Evolutionary conservation across 2,888 invertebrate species (phyloP).

Genomic region (Gibbula magus): DNA sequence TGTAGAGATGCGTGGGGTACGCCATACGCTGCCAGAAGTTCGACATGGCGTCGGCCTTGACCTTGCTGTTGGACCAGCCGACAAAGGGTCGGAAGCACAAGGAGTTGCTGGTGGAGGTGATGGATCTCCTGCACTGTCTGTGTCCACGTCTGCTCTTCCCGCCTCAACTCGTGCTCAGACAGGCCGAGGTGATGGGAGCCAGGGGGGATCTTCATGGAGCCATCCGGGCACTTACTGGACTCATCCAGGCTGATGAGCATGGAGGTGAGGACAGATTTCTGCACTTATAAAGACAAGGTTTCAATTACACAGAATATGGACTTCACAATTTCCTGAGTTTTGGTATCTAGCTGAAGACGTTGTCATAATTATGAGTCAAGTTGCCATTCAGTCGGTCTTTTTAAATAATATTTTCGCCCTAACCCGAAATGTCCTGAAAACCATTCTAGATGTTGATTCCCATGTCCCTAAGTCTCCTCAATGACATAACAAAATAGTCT

Average conservation of each 20-base stretch:
- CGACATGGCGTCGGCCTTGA: conserved; percentile 23
- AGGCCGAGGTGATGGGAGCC: conserved; percentile 26
- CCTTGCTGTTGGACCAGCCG: conserved; percentile 17
- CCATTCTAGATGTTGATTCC: too few species aligned
- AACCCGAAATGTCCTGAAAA: too few species aligned
- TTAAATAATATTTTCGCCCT: too few species aligned
- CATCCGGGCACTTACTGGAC: conserved; percentile 27
- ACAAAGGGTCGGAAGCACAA: neutral
- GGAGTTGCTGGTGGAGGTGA: conserved; percentile 9
- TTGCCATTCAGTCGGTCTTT: too few species aligned
- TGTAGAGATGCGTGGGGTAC: conserved; percentile 17
- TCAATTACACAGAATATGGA: too few species aligned
- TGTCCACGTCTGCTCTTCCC: conserved; percentile 22
- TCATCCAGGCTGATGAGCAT: conserved; percentile 3
- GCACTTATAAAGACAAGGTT: too few species aligned
- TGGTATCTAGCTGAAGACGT: too few species aligned
- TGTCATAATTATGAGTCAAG: too few species aligned
- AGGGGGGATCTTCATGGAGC: conserved; percentile 33
- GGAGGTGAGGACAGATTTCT: neutral
- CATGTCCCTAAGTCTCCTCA: too few species aligned
- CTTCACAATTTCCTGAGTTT: too few species aligned
- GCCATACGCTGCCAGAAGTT: neutral
- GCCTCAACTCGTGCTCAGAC: conserved; percentile 26
- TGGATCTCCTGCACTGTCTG: neutral
- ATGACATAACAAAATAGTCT: too few species aligned